Percentiles rank a stretch among this genome's conserved stretches.
phyloP scores from a whole-genome alignment of 2,797 vertebrate species.

The Xenentodon cancila region DNA sequence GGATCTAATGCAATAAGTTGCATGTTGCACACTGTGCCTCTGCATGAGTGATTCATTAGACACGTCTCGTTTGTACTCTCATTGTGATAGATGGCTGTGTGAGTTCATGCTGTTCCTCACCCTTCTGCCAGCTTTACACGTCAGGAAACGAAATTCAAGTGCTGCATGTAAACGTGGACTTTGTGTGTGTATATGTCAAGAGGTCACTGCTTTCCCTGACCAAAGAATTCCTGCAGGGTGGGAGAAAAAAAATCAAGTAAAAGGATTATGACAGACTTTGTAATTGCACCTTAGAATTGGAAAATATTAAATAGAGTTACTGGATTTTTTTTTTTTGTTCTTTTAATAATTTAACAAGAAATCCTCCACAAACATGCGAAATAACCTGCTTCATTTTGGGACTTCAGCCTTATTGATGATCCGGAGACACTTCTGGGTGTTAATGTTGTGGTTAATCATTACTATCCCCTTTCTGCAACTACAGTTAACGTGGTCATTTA shows the following conservation, averaged over 20 bases:
- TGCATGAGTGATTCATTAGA: constrained; percentile 6
- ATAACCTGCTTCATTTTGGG: too few species aligned
- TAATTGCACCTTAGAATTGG: too few species aligned
- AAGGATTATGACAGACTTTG: neutral
- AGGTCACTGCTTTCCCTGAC: constrained; percentile 50
- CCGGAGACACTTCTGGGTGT: too few species aligned
- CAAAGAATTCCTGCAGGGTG: constrained; percentile 33
- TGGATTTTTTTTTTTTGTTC: too few species aligned
- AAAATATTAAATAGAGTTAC: too few species aligned
- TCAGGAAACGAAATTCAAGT: constrained; percentile 77
- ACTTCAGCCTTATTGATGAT: too few species aligned
- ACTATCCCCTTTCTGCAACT: too few species aligned
- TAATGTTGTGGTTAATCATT: too few species aligned
- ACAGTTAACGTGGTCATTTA: too few species aligned
- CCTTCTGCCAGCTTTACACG: constrained; percentile 60
- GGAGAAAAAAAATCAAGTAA: constrained; percentile 15
- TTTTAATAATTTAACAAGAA: too few species aligned
- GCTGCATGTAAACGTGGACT: constrained; percentile 70
- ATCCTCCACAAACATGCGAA: too few species aligned
- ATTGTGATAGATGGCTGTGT: constrained; percentile 60
- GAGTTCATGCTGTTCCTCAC: constrained; percentile 66
- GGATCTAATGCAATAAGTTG: constrained; percentile 11
- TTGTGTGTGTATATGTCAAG: constrained; percentile 51
- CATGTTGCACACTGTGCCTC: neutral
- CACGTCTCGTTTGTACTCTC: constrained; percentile 34